Evolutionary conservation across 2,888 invertebrate genomes (phyloP).

Genomic region (Malacosoma neustria): DNA sequence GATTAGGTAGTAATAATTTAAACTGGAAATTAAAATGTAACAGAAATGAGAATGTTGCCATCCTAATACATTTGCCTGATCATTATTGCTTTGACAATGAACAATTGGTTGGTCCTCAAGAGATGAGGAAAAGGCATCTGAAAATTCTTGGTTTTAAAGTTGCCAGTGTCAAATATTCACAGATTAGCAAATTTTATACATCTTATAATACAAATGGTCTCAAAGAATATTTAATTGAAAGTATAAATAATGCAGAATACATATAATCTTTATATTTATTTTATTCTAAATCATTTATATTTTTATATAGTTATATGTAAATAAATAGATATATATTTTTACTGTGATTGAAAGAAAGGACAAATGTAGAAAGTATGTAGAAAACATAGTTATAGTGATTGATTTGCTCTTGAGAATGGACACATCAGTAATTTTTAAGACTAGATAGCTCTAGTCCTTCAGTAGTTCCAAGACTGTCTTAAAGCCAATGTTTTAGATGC

Average conservation of each 20-base stretch:
- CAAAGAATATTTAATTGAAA: slow-evolving; percentile 63
- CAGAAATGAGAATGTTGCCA: slow-evolving; percentile 64
- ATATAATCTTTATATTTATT: too few relatives aligned
- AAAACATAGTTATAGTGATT: too few relatives aligned
- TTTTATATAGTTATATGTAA: too few relatives aligned
- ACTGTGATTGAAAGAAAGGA: too few relatives aligned
- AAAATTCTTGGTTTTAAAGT: slow-evolving; percentile 78
- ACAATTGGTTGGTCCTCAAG: slow-evolving; percentile 76
- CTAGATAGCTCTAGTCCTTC: too few relatives aligned
- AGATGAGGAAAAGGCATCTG: slow-evolving; percentile 77
- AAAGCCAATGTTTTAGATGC: too few relatives aligned
- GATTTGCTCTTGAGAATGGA: too few relatives aligned
- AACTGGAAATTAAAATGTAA: slow-evolving; percentile 57
- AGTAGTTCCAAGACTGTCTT: too few relatives aligned
- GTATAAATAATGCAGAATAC: slow-evolving; percentile 43
- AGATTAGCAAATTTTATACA: slow-evolving; percentile 59
- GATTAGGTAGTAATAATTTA: slow-evolving; percentile 43
- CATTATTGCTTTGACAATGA: slow-evolving; percentile 76
- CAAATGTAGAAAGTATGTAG: too few relatives aligned
- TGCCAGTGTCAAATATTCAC: slow-evolving; percentile 71
- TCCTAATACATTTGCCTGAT: slow-evolving; percentile 79
- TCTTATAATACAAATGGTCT: slow-evolving; percentile 60
- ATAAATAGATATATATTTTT: too few relatives aligned
- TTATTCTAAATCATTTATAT: too few relatives aligned
- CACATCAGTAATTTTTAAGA: too few relatives aligned